Base-by-base conservation (phyloP, 2,113 vertebrate genomes). In the Semnornis frantzii region DNA sequence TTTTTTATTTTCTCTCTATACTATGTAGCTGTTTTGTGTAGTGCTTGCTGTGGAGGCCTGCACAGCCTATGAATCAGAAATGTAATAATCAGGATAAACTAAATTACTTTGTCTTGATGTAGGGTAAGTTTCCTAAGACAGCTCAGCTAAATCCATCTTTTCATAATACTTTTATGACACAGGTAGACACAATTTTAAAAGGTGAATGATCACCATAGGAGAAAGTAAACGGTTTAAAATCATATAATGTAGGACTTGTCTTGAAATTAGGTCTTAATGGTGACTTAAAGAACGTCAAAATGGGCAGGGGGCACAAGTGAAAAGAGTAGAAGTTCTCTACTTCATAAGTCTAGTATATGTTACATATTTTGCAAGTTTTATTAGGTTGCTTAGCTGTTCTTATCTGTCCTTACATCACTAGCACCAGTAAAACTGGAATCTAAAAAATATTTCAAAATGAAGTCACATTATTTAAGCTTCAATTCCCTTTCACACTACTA, bases 221-320 rank as follows among this genome's bases (percentile, higher is more conserved):
- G 4, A 2, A 69, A 83, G 28, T 25, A 80, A 62, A 48, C 10
- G 5, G 3, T 44, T 44, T 21, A 63, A 33, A 12, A 1, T 63
- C 48, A 71, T 58, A 65, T 37, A 34, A 5, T 59, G 10, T 13
- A 59, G 17, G 15, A 77, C 10, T 69, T 37, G 17, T 15, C 9
- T 11, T 85, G n/a, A 79, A 55, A 72, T 34, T 2, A 25, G 8
- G 6, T 66, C 13, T 70, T 81, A 50, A 0, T 54, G 27, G 34
- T 66, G 4, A 42, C 6, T 16, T 15, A 12, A 83, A 66, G 48
- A 86, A 44, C 5, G 3, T 73, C 19, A 69, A 44, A 31, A 31
- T 25, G 6, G 2, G 3, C 8, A 85, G 10, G 4, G 5, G 7
- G 12, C 2, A 75, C 4, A 5, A 58, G 2, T 54, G 21, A 80